A percentile compares a stretch with the other conserved stretches of the same genome.
Conservation (phyloP, 2,888 invertebrate species). For the Mimas tiliae region DNA sequence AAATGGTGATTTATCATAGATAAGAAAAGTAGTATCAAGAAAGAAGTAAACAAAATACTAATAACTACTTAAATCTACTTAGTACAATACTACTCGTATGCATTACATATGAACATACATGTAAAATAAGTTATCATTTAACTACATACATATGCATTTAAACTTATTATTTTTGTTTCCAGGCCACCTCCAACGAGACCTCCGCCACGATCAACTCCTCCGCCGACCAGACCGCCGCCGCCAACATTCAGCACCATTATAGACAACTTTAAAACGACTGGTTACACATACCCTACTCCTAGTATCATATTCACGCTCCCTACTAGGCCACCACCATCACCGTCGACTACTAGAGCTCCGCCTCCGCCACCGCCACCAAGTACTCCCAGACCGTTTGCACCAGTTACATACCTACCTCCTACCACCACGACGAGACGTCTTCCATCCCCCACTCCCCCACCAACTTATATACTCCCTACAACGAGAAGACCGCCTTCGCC, state of each 20-base stretch:
- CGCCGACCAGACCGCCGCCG: constrained; percentile 35
- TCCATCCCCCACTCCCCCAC: constrained; percentile 32
- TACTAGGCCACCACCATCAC: constrained; percentile 39
- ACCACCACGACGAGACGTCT: constrained; percentile 27
- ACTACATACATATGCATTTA: too few species aligned
- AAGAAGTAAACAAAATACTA: too few species aligned
- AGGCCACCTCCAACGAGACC: constrained; percentile 34
- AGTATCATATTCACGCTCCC: constrained; percentile 42
- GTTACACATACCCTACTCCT: constrained; percentile 56
- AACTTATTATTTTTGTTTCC: too few species aligned
- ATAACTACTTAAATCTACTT: too few species aligned
- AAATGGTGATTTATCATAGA: too few species aligned
- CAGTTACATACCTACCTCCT: constrained; percentile 33
- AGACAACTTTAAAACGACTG: constrained; percentile 49
- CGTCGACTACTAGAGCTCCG: constrained; percentile 41
- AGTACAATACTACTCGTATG: too few species aligned
- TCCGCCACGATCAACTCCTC: constrained; percentile 33
- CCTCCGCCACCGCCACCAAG: constrained; percentile 38
- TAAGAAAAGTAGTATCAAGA: too few species aligned
- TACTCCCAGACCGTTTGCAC: constrained; percentile 38
- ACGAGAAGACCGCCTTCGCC: constrained; percentile 31
- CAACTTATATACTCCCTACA: constrained; percentile 33
- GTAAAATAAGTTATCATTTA: too few species aligned
- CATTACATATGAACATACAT: too few species aligned
- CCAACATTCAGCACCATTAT: constrained; percentile 37